phyloP scores from a whole-genome alignment of 2,888 invertebrate genomes.

The Patella depressa region DNA sequence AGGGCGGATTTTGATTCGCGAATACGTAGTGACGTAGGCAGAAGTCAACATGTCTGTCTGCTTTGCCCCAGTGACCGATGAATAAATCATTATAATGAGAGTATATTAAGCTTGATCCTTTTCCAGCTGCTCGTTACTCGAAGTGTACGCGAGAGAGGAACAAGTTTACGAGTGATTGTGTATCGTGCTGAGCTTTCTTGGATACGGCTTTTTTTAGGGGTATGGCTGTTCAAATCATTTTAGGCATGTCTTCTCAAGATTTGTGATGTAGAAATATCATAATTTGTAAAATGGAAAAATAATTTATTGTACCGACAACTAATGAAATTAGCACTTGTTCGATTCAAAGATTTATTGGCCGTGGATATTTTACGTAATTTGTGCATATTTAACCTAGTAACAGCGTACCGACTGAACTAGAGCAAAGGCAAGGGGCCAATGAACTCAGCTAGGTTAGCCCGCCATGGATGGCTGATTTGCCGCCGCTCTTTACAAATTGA shows the following conservation, averaged over 20 bases:
- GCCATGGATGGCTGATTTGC: too few species aligned
- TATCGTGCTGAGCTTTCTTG: neutral
- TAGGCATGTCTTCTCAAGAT: too few species aligned
- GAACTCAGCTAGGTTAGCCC: neutral
- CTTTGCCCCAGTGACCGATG: constrained; percentile 26
- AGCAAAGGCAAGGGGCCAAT: neutral
- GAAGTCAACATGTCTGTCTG: neutral
- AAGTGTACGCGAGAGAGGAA: constrained; percentile 9
- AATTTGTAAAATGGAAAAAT: neutral
- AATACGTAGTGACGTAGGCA: neutral
- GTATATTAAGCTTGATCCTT: constrained; percentile 24
- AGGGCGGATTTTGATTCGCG: constrained; percentile 5
- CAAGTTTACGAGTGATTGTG: neutral
- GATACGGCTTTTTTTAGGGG: constrained; percentile 3
- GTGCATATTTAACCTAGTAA: too few species aligned
- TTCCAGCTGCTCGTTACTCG: constrained; percentile 20
- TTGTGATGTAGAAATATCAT: neutral
- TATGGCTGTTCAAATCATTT: neutral
- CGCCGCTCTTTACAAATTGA: too few species aligned
- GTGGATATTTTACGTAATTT: too few species aligned
- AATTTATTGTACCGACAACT: too few species aligned
- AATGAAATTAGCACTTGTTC: too few species aligned
- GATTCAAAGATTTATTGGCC: too few species aligned
- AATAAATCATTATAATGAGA: constrained; percentile 34
- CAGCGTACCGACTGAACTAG: neutral